phyloP scores from a whole-genome alignment of 2,797 vertebrate genomes.

The Adelosebastes latens region DNA sequence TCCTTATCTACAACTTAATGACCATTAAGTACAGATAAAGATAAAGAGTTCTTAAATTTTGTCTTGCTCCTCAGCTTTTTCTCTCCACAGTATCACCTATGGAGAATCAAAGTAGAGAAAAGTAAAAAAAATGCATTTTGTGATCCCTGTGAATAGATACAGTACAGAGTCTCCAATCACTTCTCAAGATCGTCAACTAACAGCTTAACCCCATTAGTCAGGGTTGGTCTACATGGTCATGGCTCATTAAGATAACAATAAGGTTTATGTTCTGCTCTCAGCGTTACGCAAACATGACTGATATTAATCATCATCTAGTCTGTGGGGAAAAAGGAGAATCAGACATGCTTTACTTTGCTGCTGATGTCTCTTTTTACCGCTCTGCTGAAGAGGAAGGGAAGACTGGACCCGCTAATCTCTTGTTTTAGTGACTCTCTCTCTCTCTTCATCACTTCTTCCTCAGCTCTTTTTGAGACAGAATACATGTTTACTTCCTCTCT shows the following conservation, averaged over 20 bases:
- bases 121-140: not conserved
- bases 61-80: not conserved
- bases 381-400: constrained; percentile 9
- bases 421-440: not conserved
- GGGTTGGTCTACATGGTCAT: constrained; percentile 62
- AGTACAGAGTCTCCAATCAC: not conserved
- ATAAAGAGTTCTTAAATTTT: not conserved
- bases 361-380: constrained; percentile 57
- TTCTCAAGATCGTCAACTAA: constrained; percentile 6
- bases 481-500: not conserved
- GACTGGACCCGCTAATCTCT: not conserved
- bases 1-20: not conserved
- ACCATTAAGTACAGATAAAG: not conserved
- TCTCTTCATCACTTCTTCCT: not conserved
- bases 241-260: constrained; percentile 73
- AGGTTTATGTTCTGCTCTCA: constrained; percentile 52
- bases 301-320: constrained; percentile 69
- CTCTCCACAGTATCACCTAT: not conserved
- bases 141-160: constrained; percentile 9
- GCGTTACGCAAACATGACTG: constrained; percentile 53
- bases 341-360: constrained; percentile 20
- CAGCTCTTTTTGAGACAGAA: not conserved
- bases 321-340: constrained; percentile 22
- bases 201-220: constrained; percentile 68
- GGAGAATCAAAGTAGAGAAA: constrained; percentile 7